A percentile compares a stretch with the other conserved stretches of the same genome.
These are phyloP conservation scores for Sebastes dallii DNA, from an alignment of 2,797 vertebrate genomes.

Conservation along the genomic window DNA sequence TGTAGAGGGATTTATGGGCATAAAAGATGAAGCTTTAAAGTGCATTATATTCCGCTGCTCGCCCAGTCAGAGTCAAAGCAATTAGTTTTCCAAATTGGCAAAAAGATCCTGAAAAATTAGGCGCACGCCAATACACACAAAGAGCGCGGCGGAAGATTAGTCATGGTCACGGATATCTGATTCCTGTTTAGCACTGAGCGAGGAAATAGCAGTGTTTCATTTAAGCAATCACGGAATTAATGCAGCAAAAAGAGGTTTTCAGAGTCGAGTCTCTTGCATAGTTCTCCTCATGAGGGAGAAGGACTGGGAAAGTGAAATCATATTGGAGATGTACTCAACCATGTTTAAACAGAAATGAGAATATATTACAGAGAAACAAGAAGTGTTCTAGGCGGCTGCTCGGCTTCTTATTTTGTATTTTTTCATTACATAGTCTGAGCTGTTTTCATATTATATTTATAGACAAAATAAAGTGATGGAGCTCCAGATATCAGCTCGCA, in stretches of 20 bases:
- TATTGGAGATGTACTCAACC: slow-evolving; percentile 57
- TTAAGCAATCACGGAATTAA: slow-evolving; percentile 69
- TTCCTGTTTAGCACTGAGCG: slow-evolving; percentile 53
- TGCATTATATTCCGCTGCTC: slow-evolving; percentile 56
- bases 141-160: slow-evolving; percentile 53
- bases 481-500: neutral
- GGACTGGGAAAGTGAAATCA: slow-evolving; percentile 32
- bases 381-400: slow-evolving; percentile 29
- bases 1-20: slow-evolving; percentile 55
- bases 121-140: slow-evolving; percentile 40
- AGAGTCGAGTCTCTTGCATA: slow-evolving; percentile 26
- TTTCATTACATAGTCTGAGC: slow-evolving; percentile 10
- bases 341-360: slow-evolving; percentile 70
- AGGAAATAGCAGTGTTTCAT: slow-evolving; percentile 57
- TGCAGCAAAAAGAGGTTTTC: slow-evolving; percentile 56
- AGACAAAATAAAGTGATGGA: slow-evolving; percentile 8
- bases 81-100: slow-evolving; percentile 75
- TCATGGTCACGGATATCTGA: slow-evolving; percentile 65
- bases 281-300: slow-evolving; percentile 30
- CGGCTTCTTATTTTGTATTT: neutral
- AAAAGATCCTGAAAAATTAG: slow-evolving; percentile 66
- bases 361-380: slow-evolving; percentile 48
- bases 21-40: slow-evolving; percentile 59
- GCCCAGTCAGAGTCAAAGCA: slow-evolving; percentile 60
- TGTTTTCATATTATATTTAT: slow-evolving; percentile 29